These are phyloP conservation scores for Drosophila phalerata DNA, from an alignment of 2,888 invertebrate species.

Conservation along the genomic window DNA sequence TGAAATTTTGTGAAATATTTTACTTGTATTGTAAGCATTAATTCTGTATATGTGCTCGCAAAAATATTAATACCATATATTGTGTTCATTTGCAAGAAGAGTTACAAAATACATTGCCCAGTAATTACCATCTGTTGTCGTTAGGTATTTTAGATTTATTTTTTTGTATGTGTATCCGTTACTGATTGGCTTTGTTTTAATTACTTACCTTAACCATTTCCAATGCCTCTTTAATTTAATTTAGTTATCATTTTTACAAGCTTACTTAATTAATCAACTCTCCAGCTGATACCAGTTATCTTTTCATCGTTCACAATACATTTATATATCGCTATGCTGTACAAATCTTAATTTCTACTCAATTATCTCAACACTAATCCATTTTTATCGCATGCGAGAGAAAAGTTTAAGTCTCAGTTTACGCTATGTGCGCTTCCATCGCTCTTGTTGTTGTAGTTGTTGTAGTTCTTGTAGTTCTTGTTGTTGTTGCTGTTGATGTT, in stretches of 20 bases:
- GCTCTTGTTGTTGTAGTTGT: slow-evolving; percentile 37
- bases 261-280: slow-evolving; percentile 46
- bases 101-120: slow-evolving; percentile 40
- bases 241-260: slow-evolving; percentile 66
- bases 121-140: slow-evolving; percentile 16
- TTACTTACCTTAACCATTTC: slow-evolving; percentile 49
- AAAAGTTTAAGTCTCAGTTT: slow-evolving; percentile 33
- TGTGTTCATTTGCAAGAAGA: slow-evolving; percentile 19
- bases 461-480: too few species aligned
- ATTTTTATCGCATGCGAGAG: slow-evolving; percentile 54
- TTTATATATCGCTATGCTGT: slow-evolving; percentile 68
- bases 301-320: slow-evolving; percentile 39
- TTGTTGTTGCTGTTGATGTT: slow-evolving; percentile 39
- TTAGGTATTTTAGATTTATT: neutral
- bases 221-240: slow-evolving; percentile 18
- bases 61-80: slow-evolving; percentile 68
- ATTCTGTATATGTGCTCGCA: slow-evolving; percentile 78
- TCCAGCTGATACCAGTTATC: slow-evolving; percentile 18
- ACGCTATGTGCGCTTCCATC: slow-evolving; percentile 71
- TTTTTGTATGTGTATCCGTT: slow-evolving; percentile 5
- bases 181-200: slow-evolving; percentile 17
- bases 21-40: slow-evolving; percentile 41
- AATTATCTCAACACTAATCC: slow-evolving; percentile 23
- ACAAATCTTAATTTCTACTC: slow-evolving; percentile 70
- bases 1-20: slow-evolving; percentile 30